Conservation (phyloP, 2,113 vertebrate species). For the Macrotus californicus region DNA sequence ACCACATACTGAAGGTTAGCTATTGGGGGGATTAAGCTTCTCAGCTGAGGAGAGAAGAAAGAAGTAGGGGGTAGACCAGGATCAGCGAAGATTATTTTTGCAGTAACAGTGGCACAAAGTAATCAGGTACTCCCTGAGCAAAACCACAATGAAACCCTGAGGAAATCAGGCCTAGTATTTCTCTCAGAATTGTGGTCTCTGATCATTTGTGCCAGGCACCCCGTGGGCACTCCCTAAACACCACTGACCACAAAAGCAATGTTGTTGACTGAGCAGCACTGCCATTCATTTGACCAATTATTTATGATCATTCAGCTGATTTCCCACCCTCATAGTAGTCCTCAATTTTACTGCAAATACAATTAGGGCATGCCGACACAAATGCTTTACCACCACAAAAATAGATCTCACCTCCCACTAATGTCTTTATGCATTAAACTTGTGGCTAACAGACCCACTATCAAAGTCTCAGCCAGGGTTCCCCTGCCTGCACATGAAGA, state of each 20-base stretch:
- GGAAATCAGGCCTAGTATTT: conserved; percentile 36
- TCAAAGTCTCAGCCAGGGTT: conserved; percentile 16
- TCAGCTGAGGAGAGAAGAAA: not conserved
- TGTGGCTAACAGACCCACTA: conserved; percentile 24
- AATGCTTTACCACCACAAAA: conserved; percentile 46
- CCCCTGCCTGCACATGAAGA: not conserved
- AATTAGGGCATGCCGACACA: conserved; percentile 39
- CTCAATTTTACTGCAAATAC: conserved; percentile 62
- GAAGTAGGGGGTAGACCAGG: not conserved
- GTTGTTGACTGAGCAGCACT: not conserved
- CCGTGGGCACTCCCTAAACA: conserved; percentile 11
- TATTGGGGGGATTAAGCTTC: not conserved
- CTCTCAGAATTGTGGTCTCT: not conserved
- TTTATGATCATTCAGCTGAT: conserved; percentile 48
- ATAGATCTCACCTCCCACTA: conserved; percentile 42
- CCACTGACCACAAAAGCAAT: conserved; percentile 33
- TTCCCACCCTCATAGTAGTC: conserved; percentile 42
- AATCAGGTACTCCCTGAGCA: not conserved
- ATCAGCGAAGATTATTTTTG: not conserved
- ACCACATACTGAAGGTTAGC: not conserved
- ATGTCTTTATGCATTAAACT: conserved; percentile 42
- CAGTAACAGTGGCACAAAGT: not conserved
- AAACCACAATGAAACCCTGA: conserved; percentile 3
- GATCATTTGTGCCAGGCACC: conserved; percentile 4
- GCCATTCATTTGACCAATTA: conserved; percentile 51